These are phyloP conservation scores for Drosophila arawakana DNA, from an alignment of 1,140 invertebrate species.

Conservation along the genomic window DNA sequence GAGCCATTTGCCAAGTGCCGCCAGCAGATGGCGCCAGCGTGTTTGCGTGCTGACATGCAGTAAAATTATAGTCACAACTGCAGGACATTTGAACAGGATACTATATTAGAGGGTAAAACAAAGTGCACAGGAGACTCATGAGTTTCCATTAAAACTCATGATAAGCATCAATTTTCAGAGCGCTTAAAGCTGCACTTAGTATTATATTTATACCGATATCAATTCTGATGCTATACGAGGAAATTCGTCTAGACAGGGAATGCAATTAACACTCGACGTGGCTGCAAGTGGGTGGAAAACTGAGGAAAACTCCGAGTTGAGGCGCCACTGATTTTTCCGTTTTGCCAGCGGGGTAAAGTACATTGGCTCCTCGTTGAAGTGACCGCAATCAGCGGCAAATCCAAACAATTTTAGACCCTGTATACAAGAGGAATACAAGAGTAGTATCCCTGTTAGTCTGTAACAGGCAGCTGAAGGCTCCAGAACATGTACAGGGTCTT, in stretches of 20 bases:
- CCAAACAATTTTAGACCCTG: slow-evolving; percentile 19
- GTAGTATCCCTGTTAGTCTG: too few relatives aligned
- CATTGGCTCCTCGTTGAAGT: slow-evolving; percentile 8
- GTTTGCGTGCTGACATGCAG: slow-evolving; percentile 50
- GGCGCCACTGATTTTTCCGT: slow-evolving; percentile 20
- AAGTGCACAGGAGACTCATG: slow-evolving; percentile 42
- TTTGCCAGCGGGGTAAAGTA: slow-evolving; percentile 14
- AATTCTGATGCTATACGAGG: slow-evolving; percentile 41
- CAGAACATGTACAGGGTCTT: too few relatives aligned
- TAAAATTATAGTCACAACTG: slow-evolving; percentile 19
- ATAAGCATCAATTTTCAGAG: slow-evolving; percentile 41
- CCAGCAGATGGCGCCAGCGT: slow-evolving; percentile 50
- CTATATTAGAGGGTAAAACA: slow-evolving; percentile 44
- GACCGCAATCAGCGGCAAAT: slow-evolving; percentile 57
- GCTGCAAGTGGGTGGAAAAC: slow-evolving; percentile 15
- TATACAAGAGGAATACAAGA: too few relatives aligned
- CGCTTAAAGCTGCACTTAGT: slow-evolving; percentile 7
- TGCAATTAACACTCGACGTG: slow-evolving; percentile 51
- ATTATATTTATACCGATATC: slow-evolving; percentile 3
- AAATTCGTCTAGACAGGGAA: slow-evolving; percentile 75
- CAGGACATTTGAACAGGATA: slow-evolving; percentile 72
- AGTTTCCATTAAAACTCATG: slow-evolving; percentile 57
- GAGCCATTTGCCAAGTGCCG: slow-evolving; percentile 16
- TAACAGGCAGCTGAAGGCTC: too few relatives aligned
- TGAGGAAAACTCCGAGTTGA: slow-evolving; percentile 17